phyloP scores from a whole-genome alignment of 2,888 invertebrate species.

The Merodon equestris region DNA sequence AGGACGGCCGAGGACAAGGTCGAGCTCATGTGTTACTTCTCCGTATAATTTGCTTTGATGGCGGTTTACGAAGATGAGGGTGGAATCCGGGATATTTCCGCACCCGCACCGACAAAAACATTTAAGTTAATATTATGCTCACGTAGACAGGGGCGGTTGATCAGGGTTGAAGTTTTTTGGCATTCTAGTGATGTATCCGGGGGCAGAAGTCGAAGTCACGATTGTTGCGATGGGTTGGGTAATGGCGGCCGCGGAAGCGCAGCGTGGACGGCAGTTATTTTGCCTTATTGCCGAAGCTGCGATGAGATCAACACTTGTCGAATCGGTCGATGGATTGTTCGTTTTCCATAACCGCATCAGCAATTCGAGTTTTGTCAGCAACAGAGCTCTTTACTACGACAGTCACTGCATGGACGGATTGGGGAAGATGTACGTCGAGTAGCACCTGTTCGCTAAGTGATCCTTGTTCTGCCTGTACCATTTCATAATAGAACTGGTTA shows the following conservation, averaged over 20 bases:
- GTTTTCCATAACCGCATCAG: slow-evolving; percentile 10
- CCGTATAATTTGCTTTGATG: slow-evolving; percentile 7
- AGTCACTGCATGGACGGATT: slow-evolving; percentile 1
- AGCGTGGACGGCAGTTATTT: neutral
- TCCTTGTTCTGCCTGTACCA: slow-evolving; percentile 21
- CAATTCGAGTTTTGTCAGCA: neutral
- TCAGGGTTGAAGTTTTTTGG: neutral
- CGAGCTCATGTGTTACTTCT: slow-evolving; percentile 3
- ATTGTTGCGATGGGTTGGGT: neutral
- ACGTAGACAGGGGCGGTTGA: slow-evolving; percentile 2
- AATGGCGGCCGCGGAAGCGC: neutral
- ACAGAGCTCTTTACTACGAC: no score
- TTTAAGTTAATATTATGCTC: slow-evolving; percentile 4
- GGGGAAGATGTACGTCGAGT: slow-evolving; percentile 10
- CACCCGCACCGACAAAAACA: slow-evolving; percentile 3
- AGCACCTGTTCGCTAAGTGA: slow-evolving; percentile 20
- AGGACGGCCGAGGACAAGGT: no score
- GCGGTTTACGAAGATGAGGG: neutral
- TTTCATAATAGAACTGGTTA: slow-evolving; percentile 25
- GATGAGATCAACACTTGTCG: neutral
- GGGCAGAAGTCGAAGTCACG: neutral
- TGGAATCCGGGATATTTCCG: slow-evolving; percentile 12
- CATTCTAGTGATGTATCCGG: neutral
- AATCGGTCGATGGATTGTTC: neutral
- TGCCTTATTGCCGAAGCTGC: neutral